Base-by-base conservation (phyloP, 2,113 vertebrate genomes). In the Cheilinus undulatus region DNA sequence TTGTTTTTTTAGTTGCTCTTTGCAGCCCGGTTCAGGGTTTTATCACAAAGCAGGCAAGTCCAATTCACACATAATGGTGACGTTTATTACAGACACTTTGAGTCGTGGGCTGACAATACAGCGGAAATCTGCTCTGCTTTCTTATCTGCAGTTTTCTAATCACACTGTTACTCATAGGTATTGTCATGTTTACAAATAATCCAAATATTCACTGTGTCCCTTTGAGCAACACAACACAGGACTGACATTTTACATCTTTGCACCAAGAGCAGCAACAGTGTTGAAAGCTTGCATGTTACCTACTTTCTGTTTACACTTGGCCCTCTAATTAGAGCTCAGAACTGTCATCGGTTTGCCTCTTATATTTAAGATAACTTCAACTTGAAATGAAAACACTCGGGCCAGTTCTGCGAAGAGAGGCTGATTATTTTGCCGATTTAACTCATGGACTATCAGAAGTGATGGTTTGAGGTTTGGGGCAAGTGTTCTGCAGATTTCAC, bases 11-110 rank as follows among this genome's bases (percentile, higher is more conserved):
- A 71, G 45, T 81, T 78, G 42, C 54, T 76, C 20, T 74, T 82
- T 49, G 42, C 62, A 78, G 69, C 58, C 58, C 30, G 54, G 69
- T 49, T 61, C 69, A 70, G 61, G 80, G 67, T 84, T 79, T 88
- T 83, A 84, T 89, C 82, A 85, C 63, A 76, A 82, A 88, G 69
- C 73, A 85, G 73, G 48, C 79, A 64, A 38, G 58, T 73, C 23
- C 32, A 50, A 17, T 69, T 56, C 43, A 53, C 69, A 62, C 34
- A 52, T 42, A 48, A 58, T 28, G 12, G 38, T 32, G 53, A 36
- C 28, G 8, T 2, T 48, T 2, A 2, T 42, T 12, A 19, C 22
- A 36, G 43, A 54, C 59, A 43, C 10, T 19, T 64, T 22, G 14
- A 53, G 24, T 26, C 53, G 26, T 60, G 20, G 26, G 24, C 2